Conservation (phyloP, 2,888 invertebrate genomes). For the Patella ulyssiponensis region DNA sequence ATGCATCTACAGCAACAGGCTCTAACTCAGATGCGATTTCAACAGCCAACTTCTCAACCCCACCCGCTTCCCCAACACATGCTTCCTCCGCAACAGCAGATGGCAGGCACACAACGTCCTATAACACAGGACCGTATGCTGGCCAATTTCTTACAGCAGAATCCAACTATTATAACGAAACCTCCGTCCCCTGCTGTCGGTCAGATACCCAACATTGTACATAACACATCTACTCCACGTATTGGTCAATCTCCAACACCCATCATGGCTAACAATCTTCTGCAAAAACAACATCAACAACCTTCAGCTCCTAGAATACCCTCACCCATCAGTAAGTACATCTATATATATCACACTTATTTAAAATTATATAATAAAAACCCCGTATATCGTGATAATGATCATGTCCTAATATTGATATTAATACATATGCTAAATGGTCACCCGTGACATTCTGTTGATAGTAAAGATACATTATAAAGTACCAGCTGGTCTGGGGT, state of each 20-base stretch:
- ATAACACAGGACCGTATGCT: slow-evolving; percentile 54
- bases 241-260: slow-evolving; percentile 51
- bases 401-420: too few relatives aligned
- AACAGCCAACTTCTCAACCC: slow-evolving; percentile 21
- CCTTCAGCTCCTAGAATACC: slow-evolving; percentile 61
- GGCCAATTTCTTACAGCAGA: slow-evolving; percentile 63
- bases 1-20: slow-evolving; percentile 60
- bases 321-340: slow-evolving; percentile 68
- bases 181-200: slow-evolving; percentile 64
- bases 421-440: too few relatives aligned
- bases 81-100: slow-evolving; percentile 73
- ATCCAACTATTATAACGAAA: slow-evolving; percentile 67
- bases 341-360: too few relatives aligned
- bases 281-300: slow-evolving; percentile 51
- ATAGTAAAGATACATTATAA: too few relatives aligned
- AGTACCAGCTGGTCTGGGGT: too few relatives aligned
- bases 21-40: slow-evolving; percentile 50
- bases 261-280: slow-evolving; percentile 32
- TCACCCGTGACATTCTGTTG: too few relatives aligned
- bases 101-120: slow-evolving; percentile 1
- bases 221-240: slow-evolving; percentile 49
- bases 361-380: too few relatives aligned
- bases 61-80: slow-evolving; percentile 83
- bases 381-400: too few relatives aligned
- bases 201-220: slow-evolving; percentile 40